Evolutionary conservation across 2,797 vertebrate genomes (phyloP).

Genomic region (Spondyliosoma cantharus): DNA sequence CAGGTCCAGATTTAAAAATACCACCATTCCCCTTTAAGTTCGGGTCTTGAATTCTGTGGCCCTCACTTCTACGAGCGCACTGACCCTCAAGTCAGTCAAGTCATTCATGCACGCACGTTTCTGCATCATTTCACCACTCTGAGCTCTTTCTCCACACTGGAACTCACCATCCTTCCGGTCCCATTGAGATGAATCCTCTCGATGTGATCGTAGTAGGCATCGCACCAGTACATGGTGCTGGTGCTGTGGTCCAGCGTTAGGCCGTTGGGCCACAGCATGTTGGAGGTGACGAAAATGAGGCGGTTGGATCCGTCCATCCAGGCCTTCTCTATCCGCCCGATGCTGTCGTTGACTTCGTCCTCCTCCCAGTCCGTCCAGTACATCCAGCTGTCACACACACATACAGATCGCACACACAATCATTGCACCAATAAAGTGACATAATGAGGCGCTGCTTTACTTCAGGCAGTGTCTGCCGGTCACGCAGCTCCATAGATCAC

Average conservation of each 20-base stretch:
- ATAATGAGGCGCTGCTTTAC: not conserved
- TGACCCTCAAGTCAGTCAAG: not conserved
- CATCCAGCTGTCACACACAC: slow-evolving; percentile 90
- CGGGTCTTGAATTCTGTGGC: not conserved
- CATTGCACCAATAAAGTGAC: not conserved
- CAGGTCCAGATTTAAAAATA: too few species aligned
- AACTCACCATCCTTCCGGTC: slow-evolving; percentile 92
- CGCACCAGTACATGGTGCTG: slow-evolving; percentile 96
- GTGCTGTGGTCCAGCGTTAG: slow-evolving; percentile 92
- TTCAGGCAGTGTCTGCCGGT: not conserved
- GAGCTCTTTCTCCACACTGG: not conserved
- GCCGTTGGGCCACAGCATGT: slow-evolving; percentile 99
- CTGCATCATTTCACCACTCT: not conserved
- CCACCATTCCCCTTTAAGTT: not conserved
- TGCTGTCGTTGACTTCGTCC: slow-evolving; percentile 97
- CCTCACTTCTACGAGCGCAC: not conserved
- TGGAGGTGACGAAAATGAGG: slow-evolving; percentile 95
- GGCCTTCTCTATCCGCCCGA: slow-evolving; percentile 96
- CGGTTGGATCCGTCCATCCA: slow-evolving; percentile 98
- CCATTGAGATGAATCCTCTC: slow-evolving; percentile 97
- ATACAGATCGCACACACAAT: slow-evolving; percentile 14
- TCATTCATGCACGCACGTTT: not conserved
- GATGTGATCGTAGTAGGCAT: slow-evolving; percentile 99
- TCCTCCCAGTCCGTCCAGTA: slow-evolving; percentile 99
- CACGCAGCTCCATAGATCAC: slow-evolving; percentile 17